These are phyloP conservation scores for Nanger granti DNA, from an alignment of 2,113 vertebrate genomes.

Conservation along the genomic window DNA sequence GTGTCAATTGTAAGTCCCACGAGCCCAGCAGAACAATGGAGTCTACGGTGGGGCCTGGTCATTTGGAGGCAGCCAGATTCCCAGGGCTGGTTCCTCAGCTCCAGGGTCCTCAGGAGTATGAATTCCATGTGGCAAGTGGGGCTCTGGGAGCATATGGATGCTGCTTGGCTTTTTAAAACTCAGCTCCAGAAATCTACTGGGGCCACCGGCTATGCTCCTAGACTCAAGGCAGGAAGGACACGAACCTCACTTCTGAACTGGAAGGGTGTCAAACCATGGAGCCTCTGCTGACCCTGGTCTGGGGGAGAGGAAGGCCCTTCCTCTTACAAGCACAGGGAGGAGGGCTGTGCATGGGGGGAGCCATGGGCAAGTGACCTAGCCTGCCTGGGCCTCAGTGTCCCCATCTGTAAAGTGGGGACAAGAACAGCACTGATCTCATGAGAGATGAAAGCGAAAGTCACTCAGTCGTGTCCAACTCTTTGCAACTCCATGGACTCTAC, in stretches of 20 bases:
- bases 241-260: background rate
- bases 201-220: background rate
- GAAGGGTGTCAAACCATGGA: background rate
- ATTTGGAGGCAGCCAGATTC: background rate
- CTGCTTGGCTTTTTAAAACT: background rate
- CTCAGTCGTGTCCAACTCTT: background rate
- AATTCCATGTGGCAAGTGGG: background rate
- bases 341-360: background rate
- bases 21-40: background rate
- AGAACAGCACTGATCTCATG: background rate
- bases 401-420: background rate
- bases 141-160: background rate
- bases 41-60: background rate
- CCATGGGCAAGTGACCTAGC: background rate
- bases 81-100: background rate
- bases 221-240: background rate
- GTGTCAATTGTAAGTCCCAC: no score
- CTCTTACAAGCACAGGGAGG: background rate
- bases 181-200: background rate
- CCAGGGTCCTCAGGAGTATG: background rate
- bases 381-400: background rate
- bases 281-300: background rate
- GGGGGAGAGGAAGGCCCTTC: background rate
- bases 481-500: background rate
- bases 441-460: background rate